Evolutionary conservation across 2,888 invertebrate species (phyloP), one percentile per base, ranked within the genome.

Genomic region (Temnothorax ravouxi): DNA sequence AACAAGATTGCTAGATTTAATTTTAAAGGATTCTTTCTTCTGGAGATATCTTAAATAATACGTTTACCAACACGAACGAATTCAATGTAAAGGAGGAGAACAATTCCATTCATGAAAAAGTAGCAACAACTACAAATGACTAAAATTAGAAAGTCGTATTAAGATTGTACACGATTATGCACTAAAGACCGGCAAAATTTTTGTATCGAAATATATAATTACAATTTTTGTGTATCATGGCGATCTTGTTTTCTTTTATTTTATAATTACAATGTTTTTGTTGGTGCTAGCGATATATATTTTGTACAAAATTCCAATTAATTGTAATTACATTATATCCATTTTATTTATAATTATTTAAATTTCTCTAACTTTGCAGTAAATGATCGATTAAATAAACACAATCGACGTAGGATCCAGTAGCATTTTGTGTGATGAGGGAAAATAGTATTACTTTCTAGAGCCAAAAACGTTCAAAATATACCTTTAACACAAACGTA

Each of bases 281-380:
- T 52, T 34, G n/a, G 15, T 52, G 50, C 13, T 34, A 9, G 38
- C 13, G 25, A 25, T 29, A 67, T 34, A 50, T 29, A 47, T 44
- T 50, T 50, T 47, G 6, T 69, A 34, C 50, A 69, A 34, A 69
- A 34, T 52, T 69, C 8, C 9, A 69, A 69, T 69, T 9, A 69
- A 34, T 4, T 69, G 52, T 15, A 69, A 52, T 21, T 52, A n/a
- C 50, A 50, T 34, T 3, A 13, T 34, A 34, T 34, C 11, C 6
- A 69, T 69, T 50, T 52, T 2, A n/a, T 34, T 50, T 50, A 8
- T 34, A 69, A n/a, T 69, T 52, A 13, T 52, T 52, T n/a, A 47
- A 47, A 18, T 34, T 52, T 34, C 15, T 69, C 4, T 15, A 47
- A 13, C 8, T n/a, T 69, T 52, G 13, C 34, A 15, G 4, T 18